Evolutionary conservation across 2,113 vertebrate genomes (phyloP), one percentile per base, ranked within the genome.

Genomic region (Brachirus orientalis): DNA sequence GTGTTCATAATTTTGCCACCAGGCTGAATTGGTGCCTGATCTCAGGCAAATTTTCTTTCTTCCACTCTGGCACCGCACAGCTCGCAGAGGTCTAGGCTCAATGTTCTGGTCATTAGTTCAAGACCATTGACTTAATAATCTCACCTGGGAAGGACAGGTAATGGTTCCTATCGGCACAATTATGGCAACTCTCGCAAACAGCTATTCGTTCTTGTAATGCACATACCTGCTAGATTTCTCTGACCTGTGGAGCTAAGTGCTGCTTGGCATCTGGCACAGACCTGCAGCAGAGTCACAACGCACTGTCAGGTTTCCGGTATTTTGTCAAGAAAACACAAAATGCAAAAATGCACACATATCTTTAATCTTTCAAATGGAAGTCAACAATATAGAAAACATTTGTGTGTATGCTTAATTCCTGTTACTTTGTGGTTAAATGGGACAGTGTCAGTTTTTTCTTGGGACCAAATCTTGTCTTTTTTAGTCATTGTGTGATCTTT

Each of bases 41-140:
- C 59, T 66, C 53, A 66, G 41, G 65, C 58, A 65, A 53, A 71
- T 63, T 67, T 64, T 60, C 46, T 73, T 22, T 69, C 38, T 22
- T 77, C 58, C 54, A 20, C 76, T 75, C 53, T 18, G 61, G 70
- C 75, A n/a, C 77, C 2, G 60, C 82, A 75, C 78, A 79, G 77
- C 84, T 63, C 37, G 55, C 68, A 19, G 67, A 47, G 72, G 83
- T 82, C 72, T 63, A 64, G 79, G 83, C 85, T 81, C 81, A 79
- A 80, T 84, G 85, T 88, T 90, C 78, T 74, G 69, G 86, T 90
- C 89, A 86, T 93, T 88, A 91, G 92, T 91, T 90, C 86, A 68
- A 83, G 70, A 86, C 85, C 88, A 86, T 86, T 89, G 88, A 86
- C 82, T 87, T 88, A 77, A 92, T 90, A 89, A 89, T 88, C 79